Percentiles rank a stretch among this genome's conserved stretches.
phyloP scores from a whole-genome alignment of 2,797 vertebrate species.

The Coranthus polyacanthus region DNA sequence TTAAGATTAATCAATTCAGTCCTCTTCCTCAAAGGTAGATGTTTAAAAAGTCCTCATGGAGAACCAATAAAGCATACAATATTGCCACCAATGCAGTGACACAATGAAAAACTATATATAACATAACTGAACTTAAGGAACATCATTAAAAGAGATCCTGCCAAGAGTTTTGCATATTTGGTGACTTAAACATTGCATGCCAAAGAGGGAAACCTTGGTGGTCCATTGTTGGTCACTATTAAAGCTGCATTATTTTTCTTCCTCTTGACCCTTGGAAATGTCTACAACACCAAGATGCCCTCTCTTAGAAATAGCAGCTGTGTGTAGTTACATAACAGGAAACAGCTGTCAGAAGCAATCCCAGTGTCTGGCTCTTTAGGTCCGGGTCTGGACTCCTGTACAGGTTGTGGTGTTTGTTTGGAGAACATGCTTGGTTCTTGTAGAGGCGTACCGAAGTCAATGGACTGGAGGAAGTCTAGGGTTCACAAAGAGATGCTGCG shows the following conservation, averaged over 20 bases:
- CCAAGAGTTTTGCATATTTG: conserved; percentile 34
- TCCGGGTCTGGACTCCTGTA: conserved; percentile 73
- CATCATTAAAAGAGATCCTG: conserved; percentile 25
- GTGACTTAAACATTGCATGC: conserved; percentile 57
- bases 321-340: conserved; percentile 88
- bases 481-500: conserved; percentile 63
- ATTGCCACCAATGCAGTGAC: not conserved
- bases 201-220: conserved; percentile 82
- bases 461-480: conserved; percentile 68
- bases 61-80: not conserved
- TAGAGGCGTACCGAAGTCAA: conserved; percentile 63
- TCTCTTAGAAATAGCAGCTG: conserved; percentile 87
- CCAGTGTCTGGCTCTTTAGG: conserved; percentile 67
- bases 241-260: conserved; percentile 89
- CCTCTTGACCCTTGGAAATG: conserved; percentile 86
- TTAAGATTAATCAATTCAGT: too few relatives aligned
- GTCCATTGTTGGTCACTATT: conserved; percentile 86
- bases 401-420: conserved; percentile 84
- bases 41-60: not conserved
- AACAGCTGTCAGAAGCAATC: conserved; percentile 87
- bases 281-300: conserved; percentile 85
- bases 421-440: conserved; percentile 68
- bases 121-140: conserved; percentile 1
- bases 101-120: not conserved
- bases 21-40: not conserved